phyloP scores from a whole-genome alignment of 2,113 vertebrate genomes.

The Scytalopus superciliaris region DNA sequence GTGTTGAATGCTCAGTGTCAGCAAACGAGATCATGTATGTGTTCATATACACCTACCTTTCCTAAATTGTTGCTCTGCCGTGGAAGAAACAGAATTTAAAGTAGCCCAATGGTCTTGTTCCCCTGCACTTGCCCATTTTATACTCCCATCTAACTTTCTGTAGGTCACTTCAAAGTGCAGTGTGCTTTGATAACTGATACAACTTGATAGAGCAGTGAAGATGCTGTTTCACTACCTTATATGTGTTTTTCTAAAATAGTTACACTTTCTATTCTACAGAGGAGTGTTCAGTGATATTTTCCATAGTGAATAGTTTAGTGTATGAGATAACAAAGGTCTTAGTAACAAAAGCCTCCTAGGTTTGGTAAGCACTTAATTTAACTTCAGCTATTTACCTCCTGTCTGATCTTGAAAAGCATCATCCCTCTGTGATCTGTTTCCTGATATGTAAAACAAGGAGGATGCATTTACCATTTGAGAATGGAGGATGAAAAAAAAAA shows the following conservation, averaged over 20 bases:
- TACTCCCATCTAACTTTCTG: not conserved
- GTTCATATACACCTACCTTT: not conserved
- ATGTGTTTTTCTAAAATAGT: not conserved
- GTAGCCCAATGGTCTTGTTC: accelerated
- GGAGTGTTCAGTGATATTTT: not conserved
- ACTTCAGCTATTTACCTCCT: not conserved
- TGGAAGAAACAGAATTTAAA: not conserved
- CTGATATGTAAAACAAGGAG: not conserved
- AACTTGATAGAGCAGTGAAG: not conserved
- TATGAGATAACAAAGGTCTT: not conserved
- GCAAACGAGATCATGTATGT: not conserved
- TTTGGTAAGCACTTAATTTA: not conserved
- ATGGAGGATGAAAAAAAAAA: not conserved
- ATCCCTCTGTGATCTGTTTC: not conserved
- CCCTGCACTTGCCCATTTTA: not conserved
- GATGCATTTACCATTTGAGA: not conserved
- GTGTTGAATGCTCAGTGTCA: not conserved
- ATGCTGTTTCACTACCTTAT: not conserved
- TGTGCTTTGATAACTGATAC: not conserved
- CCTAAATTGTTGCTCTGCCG: not conserved
- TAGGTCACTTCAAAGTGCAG: not conserved
- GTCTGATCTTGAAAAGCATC: not conserved
- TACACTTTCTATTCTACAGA: not conserved
- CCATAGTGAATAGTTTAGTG: not conserved
- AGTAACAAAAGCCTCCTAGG: not conserved